A percentile compares a stretch with the other conserved stretches of the same genome.
These are phyloP conservation scores for Platyrinchus mystaceus DNA, from an alignment of 2,797 vertebrate genomes.

Conservation along the genomic window DNA sequence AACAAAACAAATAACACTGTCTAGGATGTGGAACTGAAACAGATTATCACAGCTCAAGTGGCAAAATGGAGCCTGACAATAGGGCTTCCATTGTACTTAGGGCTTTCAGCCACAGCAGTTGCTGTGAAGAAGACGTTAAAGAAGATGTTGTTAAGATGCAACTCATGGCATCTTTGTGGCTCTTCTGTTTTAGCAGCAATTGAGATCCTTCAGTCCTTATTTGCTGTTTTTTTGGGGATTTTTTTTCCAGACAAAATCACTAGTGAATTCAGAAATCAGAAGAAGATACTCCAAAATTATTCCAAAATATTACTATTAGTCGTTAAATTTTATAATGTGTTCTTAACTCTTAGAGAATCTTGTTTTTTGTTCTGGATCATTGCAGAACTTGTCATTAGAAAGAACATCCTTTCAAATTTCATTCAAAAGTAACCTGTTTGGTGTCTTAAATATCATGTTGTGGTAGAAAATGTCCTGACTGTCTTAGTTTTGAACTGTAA, in stretches of 20 bases:
- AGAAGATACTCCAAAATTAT: background rate
- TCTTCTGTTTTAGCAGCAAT: background rate
- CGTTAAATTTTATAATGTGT: background rate
- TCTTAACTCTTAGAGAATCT: background rate
- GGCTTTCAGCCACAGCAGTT: background rate
- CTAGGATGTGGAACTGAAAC: background rate
- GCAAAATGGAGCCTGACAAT: background rate
- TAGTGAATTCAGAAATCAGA: background rate
- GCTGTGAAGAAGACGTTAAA: background rate
- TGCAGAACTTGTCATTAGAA: background rate
- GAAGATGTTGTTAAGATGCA: background rate
- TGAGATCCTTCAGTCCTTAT: background rate
- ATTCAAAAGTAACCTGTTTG: background rate
- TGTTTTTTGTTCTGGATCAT: background rate
- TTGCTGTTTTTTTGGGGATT: accelerated
- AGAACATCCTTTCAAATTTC: background rate
- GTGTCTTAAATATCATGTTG: background rate
- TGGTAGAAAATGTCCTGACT: background rate
- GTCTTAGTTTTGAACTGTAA: background rate
- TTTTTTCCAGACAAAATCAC: background rate
- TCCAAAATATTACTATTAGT: background rate
- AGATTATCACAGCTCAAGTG: background rate
- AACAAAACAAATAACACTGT: background rate
- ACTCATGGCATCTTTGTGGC: background rate
- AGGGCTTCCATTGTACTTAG: background rate